phyloP scores from a whole-genome alignment of 1,140 invertebrate genomes.

The Cyphomyrmex costatus region DNA sequence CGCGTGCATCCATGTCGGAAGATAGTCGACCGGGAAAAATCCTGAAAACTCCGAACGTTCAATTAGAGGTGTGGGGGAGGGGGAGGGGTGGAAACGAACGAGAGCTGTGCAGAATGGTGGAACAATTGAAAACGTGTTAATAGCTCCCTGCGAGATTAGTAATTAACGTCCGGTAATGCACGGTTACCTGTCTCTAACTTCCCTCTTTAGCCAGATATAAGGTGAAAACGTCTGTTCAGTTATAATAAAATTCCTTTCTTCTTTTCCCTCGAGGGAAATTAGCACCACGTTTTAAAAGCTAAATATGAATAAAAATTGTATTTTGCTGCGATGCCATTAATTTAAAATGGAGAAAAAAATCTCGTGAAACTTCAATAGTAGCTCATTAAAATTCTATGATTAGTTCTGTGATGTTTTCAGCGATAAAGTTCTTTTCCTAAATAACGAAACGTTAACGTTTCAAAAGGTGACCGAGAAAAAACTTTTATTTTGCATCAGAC shows the following conservation, averaged over 20 bases:
- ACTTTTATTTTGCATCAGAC: slow-evolving; percentile 1
- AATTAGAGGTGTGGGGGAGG: slow-evolving; percentile 42
- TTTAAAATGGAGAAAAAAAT: neutral
- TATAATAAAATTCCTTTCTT: neutral
- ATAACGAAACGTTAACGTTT: neutral
- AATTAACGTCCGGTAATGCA: slow-evolving; percentile 50
- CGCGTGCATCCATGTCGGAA: slow-evolving; percentile 34
- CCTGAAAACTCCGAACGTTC: slow-evolving; percentile 44
- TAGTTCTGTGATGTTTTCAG: neutral
- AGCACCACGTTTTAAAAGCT: neutral
- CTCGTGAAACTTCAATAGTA: neutral
- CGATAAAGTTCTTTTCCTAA: neutral
- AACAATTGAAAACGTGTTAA: slow-evolving; percentile 62
- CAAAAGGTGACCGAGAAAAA: neutral
- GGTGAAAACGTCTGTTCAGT: slow-evolving; percentile 13
- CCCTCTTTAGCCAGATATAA: neutral
- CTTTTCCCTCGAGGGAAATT: neutral
- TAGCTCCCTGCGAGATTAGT: slow-evolving; percentile 54
- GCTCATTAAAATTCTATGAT: slow-evolving; percentile 21
- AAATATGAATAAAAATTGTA: neutral
- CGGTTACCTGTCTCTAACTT: slow-evolving; percentile 45
- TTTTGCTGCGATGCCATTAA: neutral
- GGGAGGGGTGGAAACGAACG: neutral
- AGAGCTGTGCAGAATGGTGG: slow-evolving; percentile 13
- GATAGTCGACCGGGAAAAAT: slow-evolving; percentile 44